Evolutionary conservation across 2,113 vertebrate species (phyloP).

Genomic region (Aegypius monachus): DNA sequence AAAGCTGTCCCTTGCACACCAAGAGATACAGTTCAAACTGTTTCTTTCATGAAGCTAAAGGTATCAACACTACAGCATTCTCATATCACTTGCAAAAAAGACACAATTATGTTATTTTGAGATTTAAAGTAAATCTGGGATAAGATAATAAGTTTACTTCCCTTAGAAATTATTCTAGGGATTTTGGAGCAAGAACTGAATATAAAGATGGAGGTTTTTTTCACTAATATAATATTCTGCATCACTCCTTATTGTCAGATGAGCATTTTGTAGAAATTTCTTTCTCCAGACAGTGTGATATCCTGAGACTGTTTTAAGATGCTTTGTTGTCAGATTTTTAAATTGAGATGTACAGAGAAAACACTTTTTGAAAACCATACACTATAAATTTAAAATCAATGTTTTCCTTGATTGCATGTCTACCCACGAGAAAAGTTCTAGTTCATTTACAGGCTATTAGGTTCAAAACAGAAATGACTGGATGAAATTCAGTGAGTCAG

Average conservation of each 20-base stretch:
- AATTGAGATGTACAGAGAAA: background rate
- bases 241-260: background rate
- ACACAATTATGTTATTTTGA: background rate
- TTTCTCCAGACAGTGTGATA: background rate
- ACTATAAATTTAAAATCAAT: slow-evolving; percentile 9
- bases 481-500: slow-evolving; percentile 12
- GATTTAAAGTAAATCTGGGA: background rate
- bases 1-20: background rate
- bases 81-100: background rate
- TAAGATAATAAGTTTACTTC: background rate
- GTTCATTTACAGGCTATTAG: slow-evolving; percentile 7
- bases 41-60: background rate
- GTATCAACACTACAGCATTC: background rate
- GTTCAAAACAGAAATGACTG: background rate
- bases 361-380: background rate
- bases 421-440: slow-evolving; percentile 28
- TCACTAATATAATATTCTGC: background rate
- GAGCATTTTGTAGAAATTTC: background rate
- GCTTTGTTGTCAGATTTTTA: background rate
- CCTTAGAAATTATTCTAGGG: background rate
- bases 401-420: slow-evolving; percentile 22
- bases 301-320: background rate
- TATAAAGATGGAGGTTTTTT: background rate
- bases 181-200: background rate
- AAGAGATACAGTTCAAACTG: background rate